phyloP scores from a whole-genome alignment of 2,113 vertebrate genomes.

The Macroglossus sobrinus region DNA sequence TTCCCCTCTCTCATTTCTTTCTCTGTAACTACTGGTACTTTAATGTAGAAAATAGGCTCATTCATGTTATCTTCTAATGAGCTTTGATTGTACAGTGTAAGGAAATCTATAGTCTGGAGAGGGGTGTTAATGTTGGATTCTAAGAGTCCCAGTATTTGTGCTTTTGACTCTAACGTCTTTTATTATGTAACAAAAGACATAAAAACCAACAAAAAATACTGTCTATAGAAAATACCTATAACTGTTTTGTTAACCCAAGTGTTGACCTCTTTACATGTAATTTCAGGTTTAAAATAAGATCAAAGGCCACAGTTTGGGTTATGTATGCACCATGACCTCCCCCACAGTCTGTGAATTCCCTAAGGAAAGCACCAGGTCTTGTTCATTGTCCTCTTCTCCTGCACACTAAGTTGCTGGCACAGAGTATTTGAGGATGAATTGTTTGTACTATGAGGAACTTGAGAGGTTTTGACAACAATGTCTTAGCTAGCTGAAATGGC shows the following conservation, averaged over 20 bases:
- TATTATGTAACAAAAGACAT: constrained; percentile 73
- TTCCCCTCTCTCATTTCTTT: not conserved
- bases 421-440: not conserved
- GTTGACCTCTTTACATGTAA: constrained; percentile 51
- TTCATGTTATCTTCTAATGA: constrained; percentile 72
- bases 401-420: not conserved
- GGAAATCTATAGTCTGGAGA: constrained; percentile 70
- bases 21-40: constrained; percentile 41
- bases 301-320: constrained; percentile 35
- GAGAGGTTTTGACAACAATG: not conserved
- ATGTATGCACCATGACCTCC: not conserved
- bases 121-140: constrained; percentile 63
- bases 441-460: not conserved
- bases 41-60: constrained; percentile 62
- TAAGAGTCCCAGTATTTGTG: constrained; percentile 69
- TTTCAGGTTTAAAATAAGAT: constrained; percentile 63
- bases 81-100: constrained; percentile 70
- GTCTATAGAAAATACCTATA: constrained; percentile 71
- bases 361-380: not conserved
- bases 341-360: not conserved
- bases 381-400: not conserved
- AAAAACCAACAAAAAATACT: constrained; percentile 70
- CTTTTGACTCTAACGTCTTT: constrained; percentile 73
- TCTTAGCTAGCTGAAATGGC: not conserved
- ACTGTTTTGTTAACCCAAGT: constrained; percentile 74